Conservation (phyloP, 2,888 invertebrate genomes). For the Euzophera pinguis region DNA sequence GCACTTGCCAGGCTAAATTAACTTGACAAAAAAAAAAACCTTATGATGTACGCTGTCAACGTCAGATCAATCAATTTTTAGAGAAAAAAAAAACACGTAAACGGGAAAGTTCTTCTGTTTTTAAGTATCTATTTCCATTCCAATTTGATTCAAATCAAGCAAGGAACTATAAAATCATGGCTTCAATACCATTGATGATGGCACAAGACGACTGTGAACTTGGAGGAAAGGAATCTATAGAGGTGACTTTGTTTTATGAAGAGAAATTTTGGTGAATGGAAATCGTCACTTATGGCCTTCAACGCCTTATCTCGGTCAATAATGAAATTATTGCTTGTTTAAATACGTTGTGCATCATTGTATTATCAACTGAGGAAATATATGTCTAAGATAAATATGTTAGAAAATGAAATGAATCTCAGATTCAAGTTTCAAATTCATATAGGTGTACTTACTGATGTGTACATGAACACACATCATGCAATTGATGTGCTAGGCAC, state of each 20-base stretch:
- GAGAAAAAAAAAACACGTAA: constrained; percentile 24
- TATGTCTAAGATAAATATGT: neutral
- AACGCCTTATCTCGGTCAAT: constrained; percentile 4
- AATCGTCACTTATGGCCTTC: constrained; percentile 19
- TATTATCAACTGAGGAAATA: neutral
- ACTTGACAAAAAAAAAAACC: too few species aligned
- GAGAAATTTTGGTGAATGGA: constrained; percentile 16
- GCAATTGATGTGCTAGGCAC: too few species aligned
- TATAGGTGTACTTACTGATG: too few species aligned
- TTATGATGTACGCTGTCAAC: too few species aligned
- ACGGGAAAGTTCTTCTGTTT: constrained; percentile 25
- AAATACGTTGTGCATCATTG: neutral
- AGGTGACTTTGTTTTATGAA: constrained; percentile 42
- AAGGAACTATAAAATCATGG: constrained; percentile 41
- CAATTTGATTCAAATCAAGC: constrained; percentile 11
- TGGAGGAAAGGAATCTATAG: constrained; percentile 81
- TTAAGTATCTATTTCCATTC: constrained; percentile 20
- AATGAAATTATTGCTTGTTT: neutral
- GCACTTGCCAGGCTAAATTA: too few species aligned
- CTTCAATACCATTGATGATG: constrained; percentile 81
- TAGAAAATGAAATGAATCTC: too few species aligned
- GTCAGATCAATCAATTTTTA: too few species aligned
- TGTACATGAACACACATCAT: too few species aligned
- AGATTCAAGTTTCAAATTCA: too few species aligned
- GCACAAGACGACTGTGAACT: constrained; percentile 83